Base-by-base conservation (phyloP, 2,888 invertebrate species). In the Nezara viridula region DNA sequence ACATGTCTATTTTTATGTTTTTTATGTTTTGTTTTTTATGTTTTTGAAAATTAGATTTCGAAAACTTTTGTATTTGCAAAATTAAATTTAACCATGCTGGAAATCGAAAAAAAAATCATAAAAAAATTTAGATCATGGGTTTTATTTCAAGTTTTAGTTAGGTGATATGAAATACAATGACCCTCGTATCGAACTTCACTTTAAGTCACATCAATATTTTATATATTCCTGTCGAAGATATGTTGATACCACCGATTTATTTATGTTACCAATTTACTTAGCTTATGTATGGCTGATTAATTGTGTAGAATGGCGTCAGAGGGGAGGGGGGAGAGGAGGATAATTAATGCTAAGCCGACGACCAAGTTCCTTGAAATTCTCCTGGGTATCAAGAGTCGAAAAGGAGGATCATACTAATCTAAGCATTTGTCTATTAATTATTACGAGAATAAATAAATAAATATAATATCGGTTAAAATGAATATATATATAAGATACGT, bases 271-370 rank as follows among this genome's bases (percentile, higher is more conserved):
- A 66, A 66, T 66, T 66, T 66, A 32, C 16, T 32, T 66, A 32
- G 32, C 16, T 66, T 55, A 66, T 66, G 16, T 66, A 66, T 66
- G 66, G 66, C 14, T 66, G 32, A 32, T 32, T 66, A 66, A 66
- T 66, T 16, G 19, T 3, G 27, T 14, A 66, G 14, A 5, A n/a
- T n/a, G n/a, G n/a, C n/a, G n/a, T n/a, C n/a, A 16, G 55, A 50
- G 3, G 24, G 5, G 60, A 27, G 4, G 66, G 66, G 16, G 4
- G 5, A 27, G 27, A 2, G 9, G 16, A 66, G 5, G 21, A 66
- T 66, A 66, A 66, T 66, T 66, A 66, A 66, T 66, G 32, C 32
- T 32, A 66, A 66, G 66, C 66, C 66, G 16, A 32, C 66, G 32
- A 16, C 66, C 66, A 16, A 14, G 27, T 16, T 32, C 66, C 66